Evolutionary conservation across 92 coral and sea anemone genomes (phyloP), one percentile per base, ranked within the genome.

Genomic region (Phenganax marumi): DNA sequence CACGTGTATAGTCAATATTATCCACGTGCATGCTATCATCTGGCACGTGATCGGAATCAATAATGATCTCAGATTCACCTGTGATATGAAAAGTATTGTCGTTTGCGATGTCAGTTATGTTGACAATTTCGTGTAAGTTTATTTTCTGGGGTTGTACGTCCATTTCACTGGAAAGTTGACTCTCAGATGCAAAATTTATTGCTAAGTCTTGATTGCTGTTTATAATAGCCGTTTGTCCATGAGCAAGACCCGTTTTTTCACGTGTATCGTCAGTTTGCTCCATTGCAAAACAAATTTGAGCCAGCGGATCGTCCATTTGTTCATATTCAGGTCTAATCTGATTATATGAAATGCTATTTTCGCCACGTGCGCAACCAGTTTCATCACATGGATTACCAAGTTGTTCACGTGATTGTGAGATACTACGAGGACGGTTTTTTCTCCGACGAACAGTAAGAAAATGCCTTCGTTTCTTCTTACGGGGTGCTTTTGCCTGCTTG

Each of bases 401-500:
- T 23, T 33, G 65, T 23, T 48, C 56, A 63, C 83, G 46, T 13
- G 33, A 24, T 24, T 10, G 47, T 8, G 22, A 18, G 26, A 53
- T 11, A 19, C 52, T 60, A 39, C 73, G 72, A 26, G 25, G 0
- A 14, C 73, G 72, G 21, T 33, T 33, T 33, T 5, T 33, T 33
- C 43, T 33, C 43, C 43, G 43, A 2, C 43, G 43, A 33, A 33
- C 43, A 33, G 43, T 33, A 10, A 78, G 52, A 21, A 78, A 62
- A 53, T 63, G 73, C 0, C 83, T 73, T 47, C 83, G 73, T 50
- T 78, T 78, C 73, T 78, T 78, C 26, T 49, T 78, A 12, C 83
- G 71, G 10, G 68, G 16, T 5, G 26, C 51, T 16, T 62, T 78
- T 14, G 53, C 16, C 9, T 52, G 60, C 52, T 50, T 61, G 8